Base-by-base conservation (phyloP, 2,888 invertebrate genomes). In the Dasypogon diadema region DNA sequence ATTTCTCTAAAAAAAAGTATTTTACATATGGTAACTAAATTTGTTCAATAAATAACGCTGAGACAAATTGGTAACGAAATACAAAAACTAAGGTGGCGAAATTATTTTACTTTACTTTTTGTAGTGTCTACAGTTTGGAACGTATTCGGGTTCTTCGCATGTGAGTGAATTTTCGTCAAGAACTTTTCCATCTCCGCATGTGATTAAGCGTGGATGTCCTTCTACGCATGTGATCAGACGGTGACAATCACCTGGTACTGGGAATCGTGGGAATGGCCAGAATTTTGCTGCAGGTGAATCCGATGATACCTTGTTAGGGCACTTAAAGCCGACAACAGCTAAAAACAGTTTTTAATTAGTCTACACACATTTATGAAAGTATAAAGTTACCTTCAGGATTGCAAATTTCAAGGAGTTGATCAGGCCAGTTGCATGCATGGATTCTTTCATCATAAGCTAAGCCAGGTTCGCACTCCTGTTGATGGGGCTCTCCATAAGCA, bases 341-440 rank as follows among this genome's bases (percentile, higher is more conserved):
- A 79, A 46, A 58, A 42, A 22, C 1, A 26, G 12, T 51, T 68
- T 37, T 22, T 56, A 22, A 37, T 60, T 37, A n/a, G n/a, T n/a
- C n/a, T n/a, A n/a, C n/a, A n/a, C n/a, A n/a, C n/a, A n/a, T n/a
- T n/a, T 1, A 14, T 12, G 30, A 1, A 22, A 34, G 2, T 10
- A 30, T n/a, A 24, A 14, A 12, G 34, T n/a, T 87, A 94, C 94
- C 93, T 90, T 96, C 96, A 79, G 96, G 95, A 86, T 95, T 95
- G 86, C 97, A 97, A 84, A 89, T 91, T 75, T 95, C 94, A 78
- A 93, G 88, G 51, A 97, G 88, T 76, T 95, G 91, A 88, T 97
- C 97, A 5, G 97, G 96, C 97, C 97, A 97, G 85, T 96, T 96
- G 89, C 97, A 97, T 65, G 92, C 91, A 83, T 97, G 96, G 76